Conservation (phyloP, 2,797 vertebrate genomes). For the Betta splendens region DNA sequence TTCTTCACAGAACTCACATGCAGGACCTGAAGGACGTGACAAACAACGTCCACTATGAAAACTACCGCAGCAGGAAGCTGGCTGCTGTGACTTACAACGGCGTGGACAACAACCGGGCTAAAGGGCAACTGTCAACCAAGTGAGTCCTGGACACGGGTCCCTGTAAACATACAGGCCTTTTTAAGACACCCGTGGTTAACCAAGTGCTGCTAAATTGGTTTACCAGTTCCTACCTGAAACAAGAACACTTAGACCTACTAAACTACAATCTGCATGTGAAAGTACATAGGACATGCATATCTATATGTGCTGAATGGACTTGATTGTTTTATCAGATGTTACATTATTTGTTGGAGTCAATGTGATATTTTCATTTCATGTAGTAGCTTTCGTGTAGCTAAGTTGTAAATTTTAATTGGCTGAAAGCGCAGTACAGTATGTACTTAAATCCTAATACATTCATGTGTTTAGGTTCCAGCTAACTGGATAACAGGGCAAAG, state of each 20-base stretch:
- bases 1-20: slow-evolving; percentile 94
- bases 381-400: neutral
- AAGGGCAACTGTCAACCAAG: slow-evolving; percentile 95
- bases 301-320: too few species aligned
- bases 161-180: too few species aligned
- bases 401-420: neutral
- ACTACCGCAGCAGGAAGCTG: slow-evolving; percentile 98
- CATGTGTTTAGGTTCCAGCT: slow-evolving; percentile 16
- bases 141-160: slow-evolving; percentile 82
- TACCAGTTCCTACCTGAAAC: too few species aligned
- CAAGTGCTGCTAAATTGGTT: too few species aligned
- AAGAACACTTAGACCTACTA: too few species aligned
- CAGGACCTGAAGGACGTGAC: slow-evolving; percentile 99
- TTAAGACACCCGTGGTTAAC: too few species aligned
- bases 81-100: slow-evolving; percentile 99
- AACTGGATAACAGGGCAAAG: slow-evolving; percentile 1
- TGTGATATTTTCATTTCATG: neutral
- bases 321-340: neutral
- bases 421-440: neutral
- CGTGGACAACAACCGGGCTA: slow-evolving; percentile 95
- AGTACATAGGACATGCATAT: too few species aligned
- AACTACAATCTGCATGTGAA: too few species aligned
- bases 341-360: neutral
- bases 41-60: slow-evolving; percentile 99
- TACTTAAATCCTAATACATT: neutral